Conservation (phyloP, 2,888 invertebrate genomes). For the Tortricodes alternella region DNA sequence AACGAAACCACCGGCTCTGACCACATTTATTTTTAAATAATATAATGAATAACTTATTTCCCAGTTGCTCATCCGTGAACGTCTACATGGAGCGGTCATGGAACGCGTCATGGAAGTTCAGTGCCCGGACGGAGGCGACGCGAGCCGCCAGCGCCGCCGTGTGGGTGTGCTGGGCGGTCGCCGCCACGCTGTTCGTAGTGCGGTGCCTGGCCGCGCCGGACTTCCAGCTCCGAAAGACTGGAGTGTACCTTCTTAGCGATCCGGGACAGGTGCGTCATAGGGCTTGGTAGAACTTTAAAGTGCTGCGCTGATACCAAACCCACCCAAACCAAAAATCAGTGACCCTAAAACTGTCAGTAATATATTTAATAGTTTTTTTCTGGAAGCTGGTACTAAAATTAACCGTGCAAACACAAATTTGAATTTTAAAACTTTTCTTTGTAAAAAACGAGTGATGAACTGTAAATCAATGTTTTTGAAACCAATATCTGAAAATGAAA, state of each 20-base stretch:
- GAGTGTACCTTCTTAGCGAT: conserved; percentile 57
- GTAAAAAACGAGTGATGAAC: too few species aligned
- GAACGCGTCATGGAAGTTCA: conserved; percentile 56
- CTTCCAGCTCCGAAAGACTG: conserved; percentile 60
- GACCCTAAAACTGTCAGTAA: too few species aligned
- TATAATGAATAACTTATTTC: background rate
- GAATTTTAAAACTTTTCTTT: too few species aligned
- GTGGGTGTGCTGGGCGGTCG: conserved; percentile 69
- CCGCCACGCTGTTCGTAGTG: conserved; percentile 61
- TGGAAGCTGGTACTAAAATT: too few species aligned
- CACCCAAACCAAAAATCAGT: too few species aligned
- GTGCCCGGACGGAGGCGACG: conserved; percentile 54
- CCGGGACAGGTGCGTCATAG: conserved; percentile 52
- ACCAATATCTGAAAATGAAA: too few species aligned
- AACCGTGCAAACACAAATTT: too few species aligned
- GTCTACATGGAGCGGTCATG: conserved; percentile 51
- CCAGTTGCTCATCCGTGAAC: conserved; percentile 67
- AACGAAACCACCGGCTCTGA: too few species aligned
- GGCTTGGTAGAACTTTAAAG: background rate
- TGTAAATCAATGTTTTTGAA: too few species aligned
- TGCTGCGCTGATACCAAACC: too few species aligned
- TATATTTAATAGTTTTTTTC: too few species aligned
- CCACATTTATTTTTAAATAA: background rate
- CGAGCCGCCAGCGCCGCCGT: conserved; percentile 64
- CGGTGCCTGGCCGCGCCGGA: conserved; percentile 71